Conservation (phyloP, 92 coral and sea anemone species). For the Chrysogorgia sp. region DNA sequence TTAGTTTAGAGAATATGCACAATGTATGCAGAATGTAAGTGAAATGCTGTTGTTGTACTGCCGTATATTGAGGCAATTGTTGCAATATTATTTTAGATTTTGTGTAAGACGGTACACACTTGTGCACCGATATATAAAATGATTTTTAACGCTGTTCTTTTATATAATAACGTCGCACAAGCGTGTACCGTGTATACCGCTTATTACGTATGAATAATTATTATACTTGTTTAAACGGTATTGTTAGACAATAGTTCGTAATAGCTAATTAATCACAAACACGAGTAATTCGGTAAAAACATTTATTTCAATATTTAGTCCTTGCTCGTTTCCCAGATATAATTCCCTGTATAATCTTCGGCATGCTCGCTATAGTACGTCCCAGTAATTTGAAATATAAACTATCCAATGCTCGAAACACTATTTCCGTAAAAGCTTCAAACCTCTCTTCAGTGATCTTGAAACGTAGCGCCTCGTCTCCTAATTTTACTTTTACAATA, state of each 20-base stretch:
- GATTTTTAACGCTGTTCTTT: constrained; percentile 7
- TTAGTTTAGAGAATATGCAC: too few species aligned
- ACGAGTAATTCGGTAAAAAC: background rate
- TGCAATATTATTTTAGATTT: too few species aligned
- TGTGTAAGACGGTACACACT: constrained; percentile 29
- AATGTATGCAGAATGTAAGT: too few species aligned
- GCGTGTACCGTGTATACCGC: constrained; percentile 24
- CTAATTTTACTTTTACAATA: constrained; percentile 42
- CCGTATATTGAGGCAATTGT: too few species aligned
- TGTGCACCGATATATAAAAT: constrained; percentile 23
- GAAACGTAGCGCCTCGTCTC: constrained; percentile 34
- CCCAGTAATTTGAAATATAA: constrained; percentile 44
- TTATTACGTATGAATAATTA: background rate
- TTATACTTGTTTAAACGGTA: background rate
- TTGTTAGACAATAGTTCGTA: background rate
- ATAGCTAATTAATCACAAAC: background rate
- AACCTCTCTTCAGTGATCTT: constrained; percentile 58
- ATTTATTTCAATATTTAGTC: constrained; percentile 54
- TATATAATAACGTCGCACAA: constrained; percentile 32
- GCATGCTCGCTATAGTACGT: constrained; percentile 52
- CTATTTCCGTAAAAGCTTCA: constrained; percentile 58
- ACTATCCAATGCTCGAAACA: constrained; percentile 48
- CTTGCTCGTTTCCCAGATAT: constrained; percentile 53
- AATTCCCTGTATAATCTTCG: constrained; percentile 50
- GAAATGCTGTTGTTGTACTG: too few species aligned